Base-by-base conservation (phyloP, 2,113 vertebrate species). In the Nicator chloris region DNA sequence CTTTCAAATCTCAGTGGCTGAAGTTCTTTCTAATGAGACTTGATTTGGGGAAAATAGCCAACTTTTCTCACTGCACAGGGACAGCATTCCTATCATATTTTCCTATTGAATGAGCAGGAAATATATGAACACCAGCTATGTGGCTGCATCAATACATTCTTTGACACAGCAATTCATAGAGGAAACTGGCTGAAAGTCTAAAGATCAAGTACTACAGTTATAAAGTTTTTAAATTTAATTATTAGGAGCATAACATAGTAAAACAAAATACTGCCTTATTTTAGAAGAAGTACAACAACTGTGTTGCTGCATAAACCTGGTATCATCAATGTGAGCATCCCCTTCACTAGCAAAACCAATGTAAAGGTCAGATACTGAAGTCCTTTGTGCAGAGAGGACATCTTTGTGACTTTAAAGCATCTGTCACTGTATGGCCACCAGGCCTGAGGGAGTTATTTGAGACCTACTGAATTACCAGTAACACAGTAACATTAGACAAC, bases 11-110 rank as follows among this genome's bases (percentile, higher is more conserved):
- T 70, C 68, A 77, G 9, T 18, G 28, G 82, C 33, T 87, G 30
- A 80, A 83, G 56, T 73, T 83, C 86, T 88, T 92, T 73, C 91
- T 83, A 95, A 81, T n/a, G 60, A 63, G 72, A 80, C 51, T 75
- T 47, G 42, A 81, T 85, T 59, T 83, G 21, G 47, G 33, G 44
- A 93, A 95, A 90, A 93, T 60, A 96, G 66, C 82, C 93, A 84
- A 88, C 72, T 94, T 93, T 70, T 83, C 82, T 94, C 82, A 90
- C 71, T 45, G 42, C 85, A 86, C 33, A 78, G 76, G 68, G 68
- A 92, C 79, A 92, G 80, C 90, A 94, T 95, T 97, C 94, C 82
- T 88, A 77, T 90, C 88, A 92, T 94, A 88, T 92, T 95, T 95
- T 96, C 86, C 94, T 80, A 81, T 3, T 90, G 93, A 97, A 86